phyloP scores from a whole-genome alignment of 1,140 invertebrate species.

The Atopsyche davidsoni region DNA sequence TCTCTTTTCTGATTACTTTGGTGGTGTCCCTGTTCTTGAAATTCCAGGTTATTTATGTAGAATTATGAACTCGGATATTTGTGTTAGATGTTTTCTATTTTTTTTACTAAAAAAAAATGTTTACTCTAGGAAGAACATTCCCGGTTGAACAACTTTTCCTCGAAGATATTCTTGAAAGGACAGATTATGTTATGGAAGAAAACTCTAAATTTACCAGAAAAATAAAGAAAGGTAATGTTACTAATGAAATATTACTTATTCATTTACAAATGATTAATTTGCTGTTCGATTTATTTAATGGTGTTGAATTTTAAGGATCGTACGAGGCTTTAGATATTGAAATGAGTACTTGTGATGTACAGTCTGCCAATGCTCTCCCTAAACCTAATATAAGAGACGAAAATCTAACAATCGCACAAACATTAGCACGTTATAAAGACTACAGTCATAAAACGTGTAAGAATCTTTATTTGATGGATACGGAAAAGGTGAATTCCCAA shows the following conservation, averaged over 20 bases:
- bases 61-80: neutral
- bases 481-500: constrained; percentile 42
- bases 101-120: no score
- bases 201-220: constrained; percentile 61
- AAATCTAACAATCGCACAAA: constrained; percentile 57
- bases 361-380: constrained; percentile 44
- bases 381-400: constrained; percentile 62
- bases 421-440: constrained; percentile 45
- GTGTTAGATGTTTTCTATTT: no score
- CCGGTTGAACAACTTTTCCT: constrained; percentile 75
- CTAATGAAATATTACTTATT: neutral
- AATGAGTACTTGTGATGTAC: constrained; percentile 56
- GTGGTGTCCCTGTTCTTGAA: constrained; percentile 59
- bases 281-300: neutral
- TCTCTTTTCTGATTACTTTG: constrained; percentile 75
- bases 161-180: constrained; percentile 67
- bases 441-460: constrained; percentile 62
- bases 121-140: constrained; percentile 62
- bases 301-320: constrained; percentile 34
- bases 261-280: constrained; percentile 6
- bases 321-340: constrained; percentile 51
- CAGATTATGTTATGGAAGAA: constrained; percentile 64
- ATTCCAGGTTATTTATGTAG: constrained; percentile 56
- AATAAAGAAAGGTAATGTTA: constrained; percentile 54
- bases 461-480: constrained; percentile 71